Conservation (phyloP, 2,113 vertebrate species). For the Fulmarus glacialis region DNA sequence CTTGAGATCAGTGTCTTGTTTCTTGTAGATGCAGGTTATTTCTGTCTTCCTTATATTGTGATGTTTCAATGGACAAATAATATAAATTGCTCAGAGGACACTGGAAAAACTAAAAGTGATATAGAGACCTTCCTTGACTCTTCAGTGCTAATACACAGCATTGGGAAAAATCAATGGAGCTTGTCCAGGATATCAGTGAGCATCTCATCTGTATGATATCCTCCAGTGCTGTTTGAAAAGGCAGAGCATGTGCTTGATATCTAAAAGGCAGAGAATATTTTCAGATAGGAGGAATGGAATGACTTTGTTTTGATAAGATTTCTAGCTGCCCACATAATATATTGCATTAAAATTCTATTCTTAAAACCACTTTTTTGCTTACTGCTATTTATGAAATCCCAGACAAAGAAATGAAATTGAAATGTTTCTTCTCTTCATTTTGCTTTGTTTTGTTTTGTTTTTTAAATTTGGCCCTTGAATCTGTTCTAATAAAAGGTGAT, state of each 20-base stretch:
- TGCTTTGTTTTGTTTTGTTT: background rate
- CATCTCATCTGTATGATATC: background rate
- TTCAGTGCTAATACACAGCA: background rate
- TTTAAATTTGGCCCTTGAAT: background rate
- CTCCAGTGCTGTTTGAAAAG: background rate
- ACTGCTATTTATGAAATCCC: background rate
- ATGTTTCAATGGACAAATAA: background rate
- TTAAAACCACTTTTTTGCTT: background rate
- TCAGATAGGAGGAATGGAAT: background rate
- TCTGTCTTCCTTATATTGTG: background rate
- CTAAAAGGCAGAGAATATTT: background rate
- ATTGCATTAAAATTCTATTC: background rate
- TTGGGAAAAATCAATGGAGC: slow-evolving; percentile 7
- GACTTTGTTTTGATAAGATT: background rate
- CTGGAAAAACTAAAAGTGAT: background rate
- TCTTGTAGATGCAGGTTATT: background rate
- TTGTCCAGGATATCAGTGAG: background rate
- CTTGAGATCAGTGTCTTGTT: background rate
- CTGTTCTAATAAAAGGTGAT: background rate
- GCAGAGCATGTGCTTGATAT: background rate
- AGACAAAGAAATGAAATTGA: background rate
- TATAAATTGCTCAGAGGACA: background rate
- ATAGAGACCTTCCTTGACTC: background rate
- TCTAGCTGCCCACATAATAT: background rate
- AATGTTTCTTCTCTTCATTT: background rate